A percentile compares a stretch with the other conserved stretches of the same genome.
phyloP scores from a whole-genome alignment of 2,113 vertebrate species.

The Gopherus flavomarginatus region DNA sequence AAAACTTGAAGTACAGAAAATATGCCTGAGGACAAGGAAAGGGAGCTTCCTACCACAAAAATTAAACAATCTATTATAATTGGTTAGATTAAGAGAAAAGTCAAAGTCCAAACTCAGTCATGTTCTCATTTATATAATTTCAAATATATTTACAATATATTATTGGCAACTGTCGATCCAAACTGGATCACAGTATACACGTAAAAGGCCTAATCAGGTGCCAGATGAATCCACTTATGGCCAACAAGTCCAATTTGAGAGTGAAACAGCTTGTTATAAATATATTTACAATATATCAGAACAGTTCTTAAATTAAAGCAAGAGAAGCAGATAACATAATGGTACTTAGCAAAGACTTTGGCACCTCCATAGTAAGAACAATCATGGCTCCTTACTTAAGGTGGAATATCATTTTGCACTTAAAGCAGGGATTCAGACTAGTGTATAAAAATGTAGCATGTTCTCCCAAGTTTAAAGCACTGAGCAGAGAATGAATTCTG shows the following conservation, averaged over 20 bases:
- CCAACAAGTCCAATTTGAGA: not conserved
- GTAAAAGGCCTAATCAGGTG: not conserved
- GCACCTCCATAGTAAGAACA: not conserved
- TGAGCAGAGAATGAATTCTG: not conserved
- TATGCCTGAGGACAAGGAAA: not conserved
- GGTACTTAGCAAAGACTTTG: not conserved
- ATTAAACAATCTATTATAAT: not conserved
- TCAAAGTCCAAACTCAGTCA: not conserved
- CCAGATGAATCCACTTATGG: not conserved
- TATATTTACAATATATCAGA: not conserved
- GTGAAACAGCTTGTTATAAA: not conserved
- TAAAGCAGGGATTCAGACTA: not conserved
- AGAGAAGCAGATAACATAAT: not conserved
- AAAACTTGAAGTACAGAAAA: not conserved
- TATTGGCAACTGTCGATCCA: not conserved
- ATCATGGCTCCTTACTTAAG: not conserved
- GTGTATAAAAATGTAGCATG: not conserved
- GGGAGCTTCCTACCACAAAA: not conserved
- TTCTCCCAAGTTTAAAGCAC: not conserved
- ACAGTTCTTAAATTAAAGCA: not conserved
- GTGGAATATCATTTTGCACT: accelerated
- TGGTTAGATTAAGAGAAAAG: not conserved
- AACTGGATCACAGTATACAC: not conserved
- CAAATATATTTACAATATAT: not conserved
- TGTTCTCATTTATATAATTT: not conserved